Evolutionary conservation across 2,888 invertebrate genomes (phyloP), one percentile per base, ranked within the genome.

Genomic region (Allacma fusca): DNA sequence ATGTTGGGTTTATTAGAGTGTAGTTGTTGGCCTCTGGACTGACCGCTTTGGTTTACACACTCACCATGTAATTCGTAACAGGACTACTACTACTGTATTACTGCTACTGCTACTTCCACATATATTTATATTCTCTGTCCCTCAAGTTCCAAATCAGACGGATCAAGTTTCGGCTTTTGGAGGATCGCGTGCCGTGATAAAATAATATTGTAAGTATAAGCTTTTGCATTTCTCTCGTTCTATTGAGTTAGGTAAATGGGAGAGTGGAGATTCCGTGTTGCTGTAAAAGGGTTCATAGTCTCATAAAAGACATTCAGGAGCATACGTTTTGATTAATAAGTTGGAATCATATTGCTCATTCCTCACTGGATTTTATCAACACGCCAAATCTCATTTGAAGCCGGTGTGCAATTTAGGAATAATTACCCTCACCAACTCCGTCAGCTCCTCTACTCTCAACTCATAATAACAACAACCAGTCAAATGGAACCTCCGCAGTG

Each of bases 321-420:
- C 71, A 70, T 44, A 77, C 65, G 71, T 59, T 72, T 72, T 77
- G 77, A 77, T 77, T 77, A 77, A 77, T 77, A 77, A 76, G 76
- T 64, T 64, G n/a, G 57, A 77, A 73, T 67, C 67, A 34, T 44
- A 65, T 57, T 59, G 57, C 50, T 16, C 44, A 71, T 62, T 71
- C 69, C 59, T 69, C 70, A 62, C 70, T 67, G 28, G 26, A 43
- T 71, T 50, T 82, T 83, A 83, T 83, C 83, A 79, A 82, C 82
- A 83, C 82, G 83, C 83, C 78, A 83, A 83, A 83, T 83, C 83
- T 82, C 81, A 81, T 83, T 83, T 81, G 83, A 81, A 80, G 81
- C 82, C 81, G 81, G 81, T 80, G 81, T 81, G 81, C 81, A 83
- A 83, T 83, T 83, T 83, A 74, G 67, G 75, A 79, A 82, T 83